phyloP scores from a whole-genome alignment of 2,888 invertebrate species.

The Tanytarsus gracilentus region DNA sequence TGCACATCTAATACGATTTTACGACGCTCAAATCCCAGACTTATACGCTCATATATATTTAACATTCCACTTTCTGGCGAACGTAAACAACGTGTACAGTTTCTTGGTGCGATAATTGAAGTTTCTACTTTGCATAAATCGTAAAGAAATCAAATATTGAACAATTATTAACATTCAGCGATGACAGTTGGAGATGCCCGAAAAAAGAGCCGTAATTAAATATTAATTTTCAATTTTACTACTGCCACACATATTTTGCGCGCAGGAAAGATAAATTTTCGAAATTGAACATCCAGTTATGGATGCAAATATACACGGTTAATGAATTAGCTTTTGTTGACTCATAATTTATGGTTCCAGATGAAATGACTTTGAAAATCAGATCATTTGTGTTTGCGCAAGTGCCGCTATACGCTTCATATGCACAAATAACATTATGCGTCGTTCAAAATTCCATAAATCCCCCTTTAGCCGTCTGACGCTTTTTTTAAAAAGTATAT shows the following conservation, averaged over 20 bases:
- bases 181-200: not conserved
- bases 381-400: not conserved
- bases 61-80: too few relatives aligned
- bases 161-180: not conserved
- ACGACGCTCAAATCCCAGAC: too few relatives aligned
- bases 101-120: constrained; percentile 27
- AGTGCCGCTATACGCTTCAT: too few relatives aligned
- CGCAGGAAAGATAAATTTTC: too few relatives aligned
- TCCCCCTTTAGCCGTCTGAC: too few relatives aligned
- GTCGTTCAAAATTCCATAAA: too few relatives aligned
- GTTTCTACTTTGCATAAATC: constrained; percentile 24
- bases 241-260: constrained; percentile 16
- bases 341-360: not conserved
- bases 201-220: constrained; percentile 21
- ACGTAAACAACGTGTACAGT: too few relatives aligned
- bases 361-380: not conserved
- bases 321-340: constrained; percentile 27
- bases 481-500: too few relatives aligned
- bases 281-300: too few relatives aligned
- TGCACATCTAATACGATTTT: too few relatives aligned
- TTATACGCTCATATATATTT: too few relatives aligned
- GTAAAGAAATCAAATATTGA: constrained; percentile 20
- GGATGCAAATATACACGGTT: constrained; percentile 24
- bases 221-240: constrained; percentile 28
- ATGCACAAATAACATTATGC: too few relatives aligned